Conservation (phyloP, 2,797 vertebrate species). For the Gadopsis marmoratus region DNA sequence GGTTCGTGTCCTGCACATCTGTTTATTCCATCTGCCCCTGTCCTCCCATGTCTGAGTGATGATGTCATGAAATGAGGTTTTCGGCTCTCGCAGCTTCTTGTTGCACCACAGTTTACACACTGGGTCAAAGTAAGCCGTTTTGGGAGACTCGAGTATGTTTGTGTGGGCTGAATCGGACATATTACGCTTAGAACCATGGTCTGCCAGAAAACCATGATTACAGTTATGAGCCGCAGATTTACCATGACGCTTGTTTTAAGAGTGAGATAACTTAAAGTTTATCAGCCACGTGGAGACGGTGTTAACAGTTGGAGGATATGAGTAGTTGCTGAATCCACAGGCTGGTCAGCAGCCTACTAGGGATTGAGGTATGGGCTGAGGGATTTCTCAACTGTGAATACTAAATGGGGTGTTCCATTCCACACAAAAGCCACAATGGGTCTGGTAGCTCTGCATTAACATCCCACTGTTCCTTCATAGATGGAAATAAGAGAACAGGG, state of each 20-base stretch:
- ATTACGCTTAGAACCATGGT: constrained; percentile 19
- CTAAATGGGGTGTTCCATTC: neutral
- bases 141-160: constrained; percentile 3
- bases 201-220: neutral
- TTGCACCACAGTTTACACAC: constrained; percentile 25
- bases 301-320: neutral
- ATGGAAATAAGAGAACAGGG: neutral
- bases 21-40: constrained; percentile 65
- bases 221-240: neutral
- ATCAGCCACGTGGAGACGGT: constrained; percentile 11
- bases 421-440: neutral
- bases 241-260: neutral
- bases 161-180: constrained; percentile 7
- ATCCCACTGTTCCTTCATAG: neutral
- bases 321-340: neutral
- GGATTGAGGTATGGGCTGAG: neutral
- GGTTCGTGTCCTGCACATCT: constrained; percentile 50
- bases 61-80: constrained; percentile 72
- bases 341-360: neutral
- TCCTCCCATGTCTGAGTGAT: constrained; percentile 68
- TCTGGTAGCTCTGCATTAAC: neutral
- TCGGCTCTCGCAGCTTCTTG: constrained; percentile 38
- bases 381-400: neutral
- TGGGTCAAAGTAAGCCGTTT: constrained; percentile 33
- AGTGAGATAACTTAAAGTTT: constrained; percentile 4